Evolutionary conservation across 2,113 vertebrate species (phyloP).

Genomic region (Microtus montanus): DNA sequence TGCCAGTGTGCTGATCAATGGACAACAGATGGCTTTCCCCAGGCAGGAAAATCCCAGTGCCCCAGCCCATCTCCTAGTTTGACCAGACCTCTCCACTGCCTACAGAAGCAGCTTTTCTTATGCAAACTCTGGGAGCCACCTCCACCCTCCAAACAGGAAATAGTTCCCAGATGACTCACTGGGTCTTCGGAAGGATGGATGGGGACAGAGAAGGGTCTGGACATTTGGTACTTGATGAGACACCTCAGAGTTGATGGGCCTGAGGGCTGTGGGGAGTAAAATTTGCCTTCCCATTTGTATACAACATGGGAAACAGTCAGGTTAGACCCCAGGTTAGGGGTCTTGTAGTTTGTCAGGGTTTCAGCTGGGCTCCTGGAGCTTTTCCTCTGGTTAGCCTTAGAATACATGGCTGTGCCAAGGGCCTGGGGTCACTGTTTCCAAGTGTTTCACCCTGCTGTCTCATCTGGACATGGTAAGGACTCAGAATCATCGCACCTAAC

Average conservation of each 20-base stretch:
- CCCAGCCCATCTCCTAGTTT: background rate
- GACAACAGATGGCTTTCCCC: background rate
- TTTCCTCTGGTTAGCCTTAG: too few relatives aligned
- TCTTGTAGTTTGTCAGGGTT: background rate
- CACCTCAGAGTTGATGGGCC: background rate
- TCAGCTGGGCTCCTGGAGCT: background rate
- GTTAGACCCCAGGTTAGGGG: background rate
- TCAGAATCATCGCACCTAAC: background rate
- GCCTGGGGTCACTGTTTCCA: background rate
- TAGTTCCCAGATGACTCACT: conserved; percentile 7
- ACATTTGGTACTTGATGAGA: background rate
- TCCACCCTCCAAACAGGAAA: background rate
- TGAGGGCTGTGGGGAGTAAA: background rate
- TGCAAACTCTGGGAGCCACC: background rate
- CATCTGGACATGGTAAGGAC: background rate
- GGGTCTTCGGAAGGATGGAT: background rate
- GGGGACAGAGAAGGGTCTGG: background rate
- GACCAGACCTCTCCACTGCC: background rate
- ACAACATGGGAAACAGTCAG: background rate
- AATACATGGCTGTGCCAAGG: background rate
- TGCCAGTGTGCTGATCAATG: background rate
- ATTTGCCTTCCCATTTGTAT: background rate
- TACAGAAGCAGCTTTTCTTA: background rate
- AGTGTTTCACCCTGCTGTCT: background rate
- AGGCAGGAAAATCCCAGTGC: background rate